These are phyloP conservation scores for Platysternon megacephalum DNA, from an alignment of 2,113 vertebrate genomes.

Conservation along the genomic window DNA sequence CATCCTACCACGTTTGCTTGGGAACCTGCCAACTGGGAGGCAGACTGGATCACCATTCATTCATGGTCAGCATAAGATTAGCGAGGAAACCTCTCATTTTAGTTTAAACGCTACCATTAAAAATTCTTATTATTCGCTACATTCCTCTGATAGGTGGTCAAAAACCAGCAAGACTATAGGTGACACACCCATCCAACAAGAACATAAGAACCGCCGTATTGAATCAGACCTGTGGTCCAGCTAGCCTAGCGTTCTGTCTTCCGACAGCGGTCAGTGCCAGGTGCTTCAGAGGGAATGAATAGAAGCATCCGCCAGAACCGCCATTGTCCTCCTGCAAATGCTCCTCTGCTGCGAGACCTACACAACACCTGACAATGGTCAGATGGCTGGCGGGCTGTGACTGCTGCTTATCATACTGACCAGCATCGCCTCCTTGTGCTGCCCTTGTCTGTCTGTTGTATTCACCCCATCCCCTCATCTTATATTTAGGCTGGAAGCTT, in stretches of 20 bases:
- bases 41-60: not conserved
- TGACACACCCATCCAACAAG: not conserved
- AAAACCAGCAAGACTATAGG: not conserved
- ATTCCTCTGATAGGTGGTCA: not conserved
- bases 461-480: not conserved
- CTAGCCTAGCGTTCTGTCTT: too few species aligned
- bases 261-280: too few species aligned
- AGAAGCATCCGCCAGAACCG: not conserved
- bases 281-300: too few species aligned
- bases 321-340: not conserved
- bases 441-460: not conserved
- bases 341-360: not conserved
- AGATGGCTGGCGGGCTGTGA: not conserved
- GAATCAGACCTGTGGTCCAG: too few species aligned
- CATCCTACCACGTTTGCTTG: not conserved
- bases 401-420: not conserved
- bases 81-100: not conserved
- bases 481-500: not conserved
- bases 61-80: not conserved
- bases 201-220: too few species aligned
- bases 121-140: not conserved
- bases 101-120: not conserved
- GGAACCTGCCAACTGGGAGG: not conserved
- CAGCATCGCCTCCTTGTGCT: not conserved
- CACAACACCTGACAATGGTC: not conserved